phyloP scores from a whole-genome alignment of 53 echinoderm and acorn worm genomes.

The Mesocentrotus franciscanus region DNA sequence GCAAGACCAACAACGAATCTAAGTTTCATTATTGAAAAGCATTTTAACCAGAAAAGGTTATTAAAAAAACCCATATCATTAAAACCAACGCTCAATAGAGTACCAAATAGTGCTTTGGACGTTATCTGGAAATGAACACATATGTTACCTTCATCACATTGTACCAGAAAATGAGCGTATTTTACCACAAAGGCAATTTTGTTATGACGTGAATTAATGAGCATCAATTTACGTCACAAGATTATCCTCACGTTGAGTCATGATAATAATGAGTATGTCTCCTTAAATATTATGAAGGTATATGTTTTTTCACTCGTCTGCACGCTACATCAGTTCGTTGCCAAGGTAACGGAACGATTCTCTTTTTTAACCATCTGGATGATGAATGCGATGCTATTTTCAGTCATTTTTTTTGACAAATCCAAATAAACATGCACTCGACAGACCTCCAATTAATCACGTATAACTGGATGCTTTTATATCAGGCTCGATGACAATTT shows the following conservation, averaged over 20 bases:
- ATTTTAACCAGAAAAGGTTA: too few relatives aligned
- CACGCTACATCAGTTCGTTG: constrained; percentile 4
- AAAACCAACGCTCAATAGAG: background rate
- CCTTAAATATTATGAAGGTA: background rate
- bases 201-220: constrained; percentile 32
- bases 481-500: background rate
- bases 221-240: constrained; percentile 37
- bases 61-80: too few relatives aligned
- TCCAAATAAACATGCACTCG: constrained; percentile 45
- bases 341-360: background rate
- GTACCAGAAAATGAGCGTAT: background rate
- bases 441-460: background rate
- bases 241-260: constrained; percentile 31
- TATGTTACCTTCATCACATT: background rate
- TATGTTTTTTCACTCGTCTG: background rate
- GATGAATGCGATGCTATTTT: background rate
- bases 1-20: too few relatives aligned
- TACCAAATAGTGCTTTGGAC: background rate
- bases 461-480: constrained; percentile 7
- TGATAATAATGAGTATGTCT: background rate
- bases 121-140: background rate
- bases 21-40: too few relatives aligned
- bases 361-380: constrained; percentile 24
- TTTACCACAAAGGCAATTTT: background rate
- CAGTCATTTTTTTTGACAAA: background rate